Evolutionary conservation across 2,888 invertebrate genomes (phyloP).

Genomic region (Sthenelais limicola): DNA sequence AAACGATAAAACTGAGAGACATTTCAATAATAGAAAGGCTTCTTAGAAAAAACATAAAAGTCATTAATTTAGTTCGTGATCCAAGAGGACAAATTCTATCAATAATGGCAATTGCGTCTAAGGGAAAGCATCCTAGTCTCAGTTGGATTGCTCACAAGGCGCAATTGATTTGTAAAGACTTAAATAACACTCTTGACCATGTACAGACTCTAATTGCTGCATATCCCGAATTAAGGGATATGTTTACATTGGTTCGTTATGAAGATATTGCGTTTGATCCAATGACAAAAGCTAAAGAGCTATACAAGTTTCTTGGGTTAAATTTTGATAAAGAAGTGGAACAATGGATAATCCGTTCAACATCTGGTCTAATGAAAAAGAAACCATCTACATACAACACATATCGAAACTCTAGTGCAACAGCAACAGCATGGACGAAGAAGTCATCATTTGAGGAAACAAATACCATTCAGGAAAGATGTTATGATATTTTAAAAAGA

Average conservation of each 20-base stretch:
- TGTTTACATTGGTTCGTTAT: slow-evolving; percentile 6
- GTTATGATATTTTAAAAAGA: not conserved
- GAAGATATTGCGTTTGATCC: slow-evolving; percentile 31
- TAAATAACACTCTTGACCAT: not conserved
- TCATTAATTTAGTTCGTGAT: too few species aligned
- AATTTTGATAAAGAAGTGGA: not conserved
- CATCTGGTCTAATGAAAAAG: not conserved
- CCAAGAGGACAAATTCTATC: too few species aligned
- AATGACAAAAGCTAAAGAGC: not conserved
- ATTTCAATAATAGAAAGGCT: too few species aligned
- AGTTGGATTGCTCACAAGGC: too few species aligned
- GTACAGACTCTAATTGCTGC: not conserved
- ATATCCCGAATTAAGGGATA: not conserved
- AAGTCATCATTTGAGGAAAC: not conserved
- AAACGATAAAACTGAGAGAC: too few species aligned
- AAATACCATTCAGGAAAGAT: not conserved
- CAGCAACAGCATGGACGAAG: not conserved
- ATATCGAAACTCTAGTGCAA: not conserved
- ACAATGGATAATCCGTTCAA: slow-evolving; percentile 2
- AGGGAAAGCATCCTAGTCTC: too few species aligned
- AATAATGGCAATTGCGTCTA: too few species aligned
- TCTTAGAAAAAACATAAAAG: too few species aligned
- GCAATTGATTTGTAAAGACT: not conserved
- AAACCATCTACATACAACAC: not conserved
- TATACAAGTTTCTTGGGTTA: slow-evolving; percentile 15